phyloP scores from a whole-genome alignment of 2,888 invertebrate genomes.

The Odontothrips loti region DNA sequence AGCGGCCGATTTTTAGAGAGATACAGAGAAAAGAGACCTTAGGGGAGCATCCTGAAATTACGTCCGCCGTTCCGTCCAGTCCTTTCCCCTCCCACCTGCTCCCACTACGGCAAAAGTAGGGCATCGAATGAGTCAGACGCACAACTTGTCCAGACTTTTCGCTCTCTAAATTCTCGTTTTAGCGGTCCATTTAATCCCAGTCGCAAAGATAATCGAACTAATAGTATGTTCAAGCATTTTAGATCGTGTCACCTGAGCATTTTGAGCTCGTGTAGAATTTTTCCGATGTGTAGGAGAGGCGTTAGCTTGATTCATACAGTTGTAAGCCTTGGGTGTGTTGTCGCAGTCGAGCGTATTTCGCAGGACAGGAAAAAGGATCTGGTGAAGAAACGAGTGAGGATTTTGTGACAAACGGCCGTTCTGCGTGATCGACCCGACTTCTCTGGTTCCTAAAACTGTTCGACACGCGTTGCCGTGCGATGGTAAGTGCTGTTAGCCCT shows the following conservation, averaged over 20 bases:
- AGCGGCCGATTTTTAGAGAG: not conserved
- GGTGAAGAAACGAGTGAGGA: not conserved
- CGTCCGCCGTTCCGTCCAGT: not conserved
- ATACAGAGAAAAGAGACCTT: not conserved
- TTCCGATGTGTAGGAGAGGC: not conserved
- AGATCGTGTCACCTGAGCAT: not conserved
- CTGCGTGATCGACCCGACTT: not conserved
- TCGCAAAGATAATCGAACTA: not conserved
- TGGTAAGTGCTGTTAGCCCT: not conserved
- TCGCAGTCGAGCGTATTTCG: not conserved
- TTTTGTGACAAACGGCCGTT: not conserved
- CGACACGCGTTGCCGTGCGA: not conserved
- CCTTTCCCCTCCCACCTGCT: not conserved
- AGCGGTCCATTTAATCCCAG: not conserved
- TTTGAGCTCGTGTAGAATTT: not conserved
- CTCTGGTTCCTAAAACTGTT: not conserved
- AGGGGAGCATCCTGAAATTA: not conserved
- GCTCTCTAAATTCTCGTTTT: not conserved
- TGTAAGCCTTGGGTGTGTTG: not conserved
- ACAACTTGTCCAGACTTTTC: not conserved
- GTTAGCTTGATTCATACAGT: not conserved
- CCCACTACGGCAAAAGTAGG: not conserved
- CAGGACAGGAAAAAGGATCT: constrained; percentile 15
- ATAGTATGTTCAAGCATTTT: not conserved
- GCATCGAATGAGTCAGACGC: not conserved